A percentile compares a stretch with the other conserved stretches of the same genome.
Conservation (phyloP, 1,140 invertebrate genomes). For the Drosophila pandora region DNA sequence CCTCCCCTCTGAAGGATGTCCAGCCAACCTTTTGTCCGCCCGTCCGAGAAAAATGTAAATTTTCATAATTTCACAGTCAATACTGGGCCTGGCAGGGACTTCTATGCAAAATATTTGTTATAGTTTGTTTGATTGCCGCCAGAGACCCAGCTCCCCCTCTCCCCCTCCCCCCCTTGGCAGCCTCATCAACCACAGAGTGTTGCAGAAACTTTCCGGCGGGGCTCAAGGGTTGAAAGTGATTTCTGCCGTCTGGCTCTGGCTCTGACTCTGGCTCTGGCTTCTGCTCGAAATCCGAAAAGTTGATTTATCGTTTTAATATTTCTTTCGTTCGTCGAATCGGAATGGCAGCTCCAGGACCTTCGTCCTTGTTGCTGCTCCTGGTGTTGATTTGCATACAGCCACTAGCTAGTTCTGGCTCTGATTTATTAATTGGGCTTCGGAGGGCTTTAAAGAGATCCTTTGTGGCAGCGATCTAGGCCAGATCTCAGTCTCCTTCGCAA, state of each 20-base stretch:
- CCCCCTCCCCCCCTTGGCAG: background rate
- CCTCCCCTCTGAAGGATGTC: no score
- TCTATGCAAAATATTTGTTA: conserved; percentile 41
- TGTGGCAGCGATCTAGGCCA: no score
- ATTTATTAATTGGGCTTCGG: no score
- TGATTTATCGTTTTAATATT: conserved; percentile 82
- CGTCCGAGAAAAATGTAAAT: conserved; percentile 66
- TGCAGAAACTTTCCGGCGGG: conserved; percentile 36
- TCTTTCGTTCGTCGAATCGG: conserved; percentile 54
- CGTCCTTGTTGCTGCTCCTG: background rate
- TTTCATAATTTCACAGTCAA: conserved; percentile 77
- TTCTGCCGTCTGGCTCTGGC: conserved; percentile 28
- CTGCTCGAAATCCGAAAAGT: conserved; percentile 63
- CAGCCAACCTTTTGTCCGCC: conserved; percentile 30
- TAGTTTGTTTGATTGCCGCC: conserved; percentile 72
- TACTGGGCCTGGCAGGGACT: conserved; percentile 17
- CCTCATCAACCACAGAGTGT: conserved; percentile 51
- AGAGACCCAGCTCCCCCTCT: conserved; percentile 9
- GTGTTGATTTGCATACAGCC: conserved; percentile 18
- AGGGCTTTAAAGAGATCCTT: no score
- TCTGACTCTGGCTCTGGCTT: conserved; percentile 10
- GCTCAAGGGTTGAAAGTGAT: conserved; percentile 61
- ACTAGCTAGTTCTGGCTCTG: no score
- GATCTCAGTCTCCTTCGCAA: no score
- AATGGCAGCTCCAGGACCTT: conserved; percentile 54